Evolutionary conservation across 2,797 vertebrate genomes (phyloP).

Genomic region (Lutjanus campechanus): DNA sequence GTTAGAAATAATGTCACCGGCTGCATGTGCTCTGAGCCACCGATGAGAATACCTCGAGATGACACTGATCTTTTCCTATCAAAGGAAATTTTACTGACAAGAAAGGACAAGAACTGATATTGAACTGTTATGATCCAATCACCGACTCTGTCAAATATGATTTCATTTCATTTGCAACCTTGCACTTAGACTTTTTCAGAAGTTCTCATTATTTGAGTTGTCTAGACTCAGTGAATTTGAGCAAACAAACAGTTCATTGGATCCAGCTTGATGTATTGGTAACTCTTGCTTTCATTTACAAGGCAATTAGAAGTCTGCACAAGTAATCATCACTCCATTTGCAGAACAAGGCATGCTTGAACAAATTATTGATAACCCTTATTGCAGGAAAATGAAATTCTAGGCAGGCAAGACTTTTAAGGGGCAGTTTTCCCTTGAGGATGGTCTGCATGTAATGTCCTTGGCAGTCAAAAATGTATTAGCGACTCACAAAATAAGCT

Average conservation of each 20-base stretch:
- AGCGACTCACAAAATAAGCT: constrained; percentile 36
- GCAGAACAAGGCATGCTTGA: constrained; percentile 73
- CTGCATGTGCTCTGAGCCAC: constrained; percentile 16
- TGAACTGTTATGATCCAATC: constrained; percentile 36
- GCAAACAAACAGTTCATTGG: constrained; percentile 56
- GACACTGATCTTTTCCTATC: constrained; percentile 27
- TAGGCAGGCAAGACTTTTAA: constrained; percentile 35
- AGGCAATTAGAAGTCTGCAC: constrained; percentile 72
- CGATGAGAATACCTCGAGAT: constrained; percentile 7
- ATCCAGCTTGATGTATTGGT: constrained; percentile 61
- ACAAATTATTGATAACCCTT: constrained; percentile 77
- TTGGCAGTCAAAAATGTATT: constrained; percentile 52
- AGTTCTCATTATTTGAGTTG: constrained; percentile 27
- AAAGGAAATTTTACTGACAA: constrained; percentile 29
- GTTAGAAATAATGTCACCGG: constrained; percentile 24
- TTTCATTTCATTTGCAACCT: constrained; percentile 31
- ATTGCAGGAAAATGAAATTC: constrained; percentile 69
- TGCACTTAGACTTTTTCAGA: constrained; percentile 26
- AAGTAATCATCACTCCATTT: constrained; percentile 77
- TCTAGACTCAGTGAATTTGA: constrained; percentile 37
- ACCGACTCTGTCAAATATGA: constrained; percentile 30
- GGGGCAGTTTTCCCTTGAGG: constrained; percentile 40
- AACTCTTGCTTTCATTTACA: constrained; percentile 70
- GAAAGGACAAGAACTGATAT: constrained; percentile 36
- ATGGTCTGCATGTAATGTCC: constrained; percentile 42